Evolutionary conservation across 2,888 invertebrate species (phyloP).

Genomic region (Deilephila porcellus): DNA sequence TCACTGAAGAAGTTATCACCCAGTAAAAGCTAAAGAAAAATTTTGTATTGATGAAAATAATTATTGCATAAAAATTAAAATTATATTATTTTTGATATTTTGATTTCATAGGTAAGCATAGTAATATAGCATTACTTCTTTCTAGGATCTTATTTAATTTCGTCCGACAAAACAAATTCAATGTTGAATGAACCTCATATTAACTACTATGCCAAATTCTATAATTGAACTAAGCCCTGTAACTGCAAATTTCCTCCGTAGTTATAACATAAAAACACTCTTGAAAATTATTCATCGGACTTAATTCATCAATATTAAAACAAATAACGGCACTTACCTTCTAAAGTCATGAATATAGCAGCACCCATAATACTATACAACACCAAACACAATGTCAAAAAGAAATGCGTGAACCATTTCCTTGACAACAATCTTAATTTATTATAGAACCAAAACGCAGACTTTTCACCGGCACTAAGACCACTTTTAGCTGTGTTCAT

Average conservation of each 20-base stretch:
- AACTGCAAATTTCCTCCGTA: conserved; percentile 6
- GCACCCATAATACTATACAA: conserved; percentile 94
- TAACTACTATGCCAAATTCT: not conserved
- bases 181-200: not conserved
- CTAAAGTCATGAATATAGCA: conserved; percentile 90
- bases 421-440: conserved; percentile 91
- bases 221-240: not conserved
- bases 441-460: conserved; percentile 91
- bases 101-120: too few species aligned
- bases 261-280: not conserved
- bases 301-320: not conserved
- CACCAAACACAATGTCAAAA: conserved; percentile 90
- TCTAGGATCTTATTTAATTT: too few species aligned
- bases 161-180: too few species aligned
- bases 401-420: conserved; percentile 95
- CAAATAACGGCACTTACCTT: conserved; percentile 84
- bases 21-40: too few species aligned
- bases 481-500: conserved; percentile 90
- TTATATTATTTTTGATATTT: too few species aligned
- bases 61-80: too few species aligned
- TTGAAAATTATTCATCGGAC: not conserved
- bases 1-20: not conserved
- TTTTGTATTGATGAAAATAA: too few species aligned
- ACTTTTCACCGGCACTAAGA: conserved; percentile 92
- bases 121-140: too few species aligned